phyloP scores from a whole-genome alignment of 1,140 invertebrate genomes.

The Hycleus cichorii region DNA sequence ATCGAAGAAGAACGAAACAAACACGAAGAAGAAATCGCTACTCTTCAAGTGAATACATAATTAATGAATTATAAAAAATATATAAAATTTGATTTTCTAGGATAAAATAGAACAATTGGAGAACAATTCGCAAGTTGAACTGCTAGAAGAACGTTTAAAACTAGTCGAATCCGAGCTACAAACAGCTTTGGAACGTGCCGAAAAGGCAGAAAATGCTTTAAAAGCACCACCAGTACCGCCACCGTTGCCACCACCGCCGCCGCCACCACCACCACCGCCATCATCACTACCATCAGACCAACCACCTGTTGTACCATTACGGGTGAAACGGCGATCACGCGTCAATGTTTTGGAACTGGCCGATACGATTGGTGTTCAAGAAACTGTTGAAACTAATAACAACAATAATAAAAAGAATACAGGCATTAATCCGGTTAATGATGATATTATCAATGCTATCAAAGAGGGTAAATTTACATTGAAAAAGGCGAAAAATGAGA shows the following conservation, averaged over 20 bases:
- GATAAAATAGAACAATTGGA: constrained; percentile 60
- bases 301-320: constrained; percentile 30
- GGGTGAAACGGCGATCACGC: constrained; percentile 28
- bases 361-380: constrained; percentile 23
- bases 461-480: constrained; percentile 67
- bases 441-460: constrained; percentile 67
- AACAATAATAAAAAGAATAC: constrained; percentile 10
- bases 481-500: constrained; percentile 55
- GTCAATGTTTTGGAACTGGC: constrained; percentile 36
- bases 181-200: constrained; percentile 52
- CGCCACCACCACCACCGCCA: constrained; percentile 41
- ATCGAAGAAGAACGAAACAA: constrained; percentile 53
- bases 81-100: constrained; percentile 40
- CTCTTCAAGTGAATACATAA: constrained; percentile 43
- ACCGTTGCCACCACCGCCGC: constrained; percentile 37
- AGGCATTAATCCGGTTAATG: constrained; percentile 50
- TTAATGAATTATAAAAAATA: background rate
- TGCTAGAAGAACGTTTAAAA: constrained; percentile 62
- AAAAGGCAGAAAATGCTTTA: constrained; percentile 50
- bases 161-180: constrained; percentile 58
- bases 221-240: constrained; percentile 35
- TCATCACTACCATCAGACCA: constrained; percentile 29
- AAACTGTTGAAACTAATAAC: constrained; percentile 1
- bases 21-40: constrained; percentile 48
- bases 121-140: constrained; percentile 56